Conservation (phyloP, 2,113 vertebrate genomes). For the Peromyscus maniculatus region DNA sequence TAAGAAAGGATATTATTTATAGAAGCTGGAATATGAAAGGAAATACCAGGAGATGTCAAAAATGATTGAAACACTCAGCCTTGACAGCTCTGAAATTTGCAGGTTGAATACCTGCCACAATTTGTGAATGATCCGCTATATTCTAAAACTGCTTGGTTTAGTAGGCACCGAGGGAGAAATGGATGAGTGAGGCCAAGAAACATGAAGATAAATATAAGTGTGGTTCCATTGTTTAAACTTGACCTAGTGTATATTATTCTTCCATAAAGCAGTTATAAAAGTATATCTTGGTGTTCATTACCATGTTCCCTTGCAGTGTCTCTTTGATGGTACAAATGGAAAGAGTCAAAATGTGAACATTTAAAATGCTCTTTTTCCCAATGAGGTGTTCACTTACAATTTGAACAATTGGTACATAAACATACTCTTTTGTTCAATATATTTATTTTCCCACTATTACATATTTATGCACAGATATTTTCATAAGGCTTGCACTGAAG, state of each 20-base stretch:
- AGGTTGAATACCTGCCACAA: constrained; percentile 80
- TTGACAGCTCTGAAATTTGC: constrained; percentile 84
- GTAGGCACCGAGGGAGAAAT: constrained; percentile 56
- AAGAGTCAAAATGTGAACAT: neutral
- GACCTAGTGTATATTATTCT: neutral
- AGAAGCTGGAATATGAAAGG: constrained; percentile 82
- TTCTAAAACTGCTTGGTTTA: constrained; percentile 66
- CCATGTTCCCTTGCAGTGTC: neutral
- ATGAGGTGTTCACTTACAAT: neutral
- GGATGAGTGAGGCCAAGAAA: constrained; percentile 53
- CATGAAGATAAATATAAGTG: neutral
- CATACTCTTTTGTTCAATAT: neutral
- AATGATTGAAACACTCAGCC: constrained; percentile 86
- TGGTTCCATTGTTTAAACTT: neutral
- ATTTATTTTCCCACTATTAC: neutral
- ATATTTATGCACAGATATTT: neutral
- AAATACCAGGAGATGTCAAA: constrained; percentile 84
- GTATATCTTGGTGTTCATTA: neutral
- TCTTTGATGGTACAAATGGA: neutral
- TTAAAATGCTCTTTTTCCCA: neutral
- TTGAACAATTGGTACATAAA: neutral
- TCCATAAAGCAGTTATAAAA: neutral
- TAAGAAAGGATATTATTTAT: constrained; percentile 86
- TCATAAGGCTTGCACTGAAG: neutral
- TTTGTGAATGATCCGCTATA: constrained; percentile 76